phyloP scores from a whole-genome alignment of 2,888 invertebrate species.

The Eucera pruinosa region DNA sequence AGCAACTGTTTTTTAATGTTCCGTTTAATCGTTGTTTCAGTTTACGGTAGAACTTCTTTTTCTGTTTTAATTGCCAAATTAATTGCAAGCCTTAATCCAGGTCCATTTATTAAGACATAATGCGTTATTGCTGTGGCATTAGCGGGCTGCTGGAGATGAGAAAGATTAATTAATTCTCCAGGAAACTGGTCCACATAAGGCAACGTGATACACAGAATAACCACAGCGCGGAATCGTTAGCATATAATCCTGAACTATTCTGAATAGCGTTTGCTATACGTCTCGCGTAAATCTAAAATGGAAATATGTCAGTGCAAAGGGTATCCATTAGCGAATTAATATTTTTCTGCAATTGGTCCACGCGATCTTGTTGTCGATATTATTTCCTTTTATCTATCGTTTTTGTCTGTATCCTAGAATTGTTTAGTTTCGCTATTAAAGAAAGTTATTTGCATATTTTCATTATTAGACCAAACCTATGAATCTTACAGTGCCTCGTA shows the following conservation, averaged over 20 bases:
- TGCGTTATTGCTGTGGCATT: slow-evolving; percentile 7
- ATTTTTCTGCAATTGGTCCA: slow-evolving; percentile 64
- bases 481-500: no score
- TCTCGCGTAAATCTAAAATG: slow-evolving; percentile 50
- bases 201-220: slow-evolving; percentile 35
- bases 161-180: slow-evolving; percentile 10
- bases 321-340: slow-evolving; percentile 82
- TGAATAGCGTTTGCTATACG: slow-evolving; percentile 50
- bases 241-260: slow-evolving; percentile 72
- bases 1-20: no score
- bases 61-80: neutral
- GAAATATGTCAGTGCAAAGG: slow-evolving; percentile 58
- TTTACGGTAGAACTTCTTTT: no score
- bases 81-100: neutral
- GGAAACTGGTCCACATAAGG: slow-evolving; percentile 4
- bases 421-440: neutral
- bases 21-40: no score
- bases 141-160: neutral
- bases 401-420: neutral
- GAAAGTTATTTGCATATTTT: neutral
- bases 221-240: slow-evolving; percentile 53
- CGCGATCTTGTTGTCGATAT: neutral
- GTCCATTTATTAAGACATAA: slow-evolving; percentile 2
- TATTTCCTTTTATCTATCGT: neutral
- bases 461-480: no score